A percentile compares a stretch with the other conserved stretches of the same genome.
phyloP scores from a whole-genome alignment of 2,888 invertebrate species.

The Epirrhoe alternata region DNA sequence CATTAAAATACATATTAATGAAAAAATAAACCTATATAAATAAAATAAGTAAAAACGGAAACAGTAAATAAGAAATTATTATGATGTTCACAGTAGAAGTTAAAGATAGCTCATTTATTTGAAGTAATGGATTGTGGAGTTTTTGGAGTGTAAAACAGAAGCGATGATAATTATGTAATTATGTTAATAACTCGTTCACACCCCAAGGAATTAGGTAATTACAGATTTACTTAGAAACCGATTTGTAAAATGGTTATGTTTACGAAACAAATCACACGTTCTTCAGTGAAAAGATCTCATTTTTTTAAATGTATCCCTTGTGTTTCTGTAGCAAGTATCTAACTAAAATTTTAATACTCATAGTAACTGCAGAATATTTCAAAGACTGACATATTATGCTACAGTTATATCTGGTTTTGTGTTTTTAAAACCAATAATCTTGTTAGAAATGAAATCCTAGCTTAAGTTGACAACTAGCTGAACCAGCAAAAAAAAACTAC shows the following conservation, averaged over 20 bases:
- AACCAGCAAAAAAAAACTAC: neutral
- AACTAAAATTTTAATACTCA: neutral
- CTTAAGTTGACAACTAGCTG: neutral
- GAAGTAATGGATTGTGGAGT: neutral
- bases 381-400: neutral
- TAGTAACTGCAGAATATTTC: neutral
- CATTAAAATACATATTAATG: too few relatives aligned
- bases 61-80: too few relatives aligned
- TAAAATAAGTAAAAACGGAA: too few relatives aligned
- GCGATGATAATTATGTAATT: neutral
- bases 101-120: slow-evolving; percentile 10
- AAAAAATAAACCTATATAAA: too few relatives aligned
- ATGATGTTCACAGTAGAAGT: too few relatives aligned
- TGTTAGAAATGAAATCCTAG: slow-evolving; percentile 4
- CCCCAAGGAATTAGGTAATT: neutral
- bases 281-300: too few relatives aligned
- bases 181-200: neutral
- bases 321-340: too few relatives aligned
- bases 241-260: neutral
- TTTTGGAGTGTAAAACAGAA: neutral
- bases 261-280: too few relatives aligned
- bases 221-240: neutral
- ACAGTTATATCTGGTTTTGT: neutral
- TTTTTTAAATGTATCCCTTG: too few relatives aligned
- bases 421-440: neutral